These are phyloP conservation scores for Lithobius niger DNA, from an alignment of 1,140 invertebrate species.

Conservation along the genomic window DNA sequence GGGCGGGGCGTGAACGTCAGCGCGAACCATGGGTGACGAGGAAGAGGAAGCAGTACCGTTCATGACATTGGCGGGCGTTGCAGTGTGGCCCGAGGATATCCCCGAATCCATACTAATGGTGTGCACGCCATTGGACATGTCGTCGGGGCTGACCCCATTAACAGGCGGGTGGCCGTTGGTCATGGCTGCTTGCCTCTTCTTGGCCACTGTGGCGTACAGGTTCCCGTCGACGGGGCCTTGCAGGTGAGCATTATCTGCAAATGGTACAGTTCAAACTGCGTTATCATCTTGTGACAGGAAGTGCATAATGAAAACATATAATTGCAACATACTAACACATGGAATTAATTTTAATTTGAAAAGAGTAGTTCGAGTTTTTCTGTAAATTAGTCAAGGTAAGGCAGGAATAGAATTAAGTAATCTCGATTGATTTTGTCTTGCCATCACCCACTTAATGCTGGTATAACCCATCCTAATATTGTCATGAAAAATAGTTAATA, in stretches of 20 bases:
- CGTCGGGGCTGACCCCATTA: conserved; percentile 17
- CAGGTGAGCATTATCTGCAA: conserved; percentile 42
- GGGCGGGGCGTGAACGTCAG: conserved; percentile 13
- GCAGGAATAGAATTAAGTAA: too few relatives aligned
- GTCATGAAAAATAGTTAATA: too few relatives aligned
- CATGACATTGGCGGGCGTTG: conserved; percentile 10
- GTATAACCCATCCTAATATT: too few relatives aligned
- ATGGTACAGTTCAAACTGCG: too few relatives aligned
- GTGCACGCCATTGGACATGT: conserved; percentile 40
- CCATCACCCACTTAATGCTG: too few relatives aligned
- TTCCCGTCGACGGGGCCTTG: conserved; percentile 75
- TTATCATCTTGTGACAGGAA: too few relatives aligned
- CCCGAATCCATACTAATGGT: conserved; percentile 72
- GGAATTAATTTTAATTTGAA: too few relatives aligned
- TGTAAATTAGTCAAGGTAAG: too few relatives aligned
- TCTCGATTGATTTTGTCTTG: too few relatives aligned
- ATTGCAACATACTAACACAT: too few relatives aligned
- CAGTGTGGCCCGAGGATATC: conserved; percentile 47
- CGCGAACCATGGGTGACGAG: conserved; percentile 1
- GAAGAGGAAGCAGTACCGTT: conserved; percentile 11
- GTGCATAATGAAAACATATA: too few relatives aligned
- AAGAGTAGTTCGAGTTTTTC: too few relatives aligned
- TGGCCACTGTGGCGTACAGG: conserved; percentile 67
- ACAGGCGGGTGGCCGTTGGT: conserved; percentile 21
- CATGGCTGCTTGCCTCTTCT: conserved; percentile 24